Percentiles rank a stretch among this genome's conserved stretches.
These are phyloP conservation scores for Monochamus alternatus DNA, from an alignment of 2,888 invertebrate species.

Conservation along the genomic window DNA sequence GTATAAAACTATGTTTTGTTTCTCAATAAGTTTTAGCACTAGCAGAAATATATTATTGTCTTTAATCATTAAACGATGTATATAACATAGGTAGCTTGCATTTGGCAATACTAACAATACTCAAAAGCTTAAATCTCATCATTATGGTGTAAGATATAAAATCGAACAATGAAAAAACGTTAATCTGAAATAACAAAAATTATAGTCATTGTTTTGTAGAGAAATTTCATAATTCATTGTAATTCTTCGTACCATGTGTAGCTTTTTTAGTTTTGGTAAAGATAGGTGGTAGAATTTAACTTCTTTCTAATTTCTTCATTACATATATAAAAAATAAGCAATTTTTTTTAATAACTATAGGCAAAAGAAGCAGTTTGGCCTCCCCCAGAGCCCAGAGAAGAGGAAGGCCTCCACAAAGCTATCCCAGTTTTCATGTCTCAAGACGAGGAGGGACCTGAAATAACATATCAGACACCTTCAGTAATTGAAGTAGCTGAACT, in stretches of 20 bases:
- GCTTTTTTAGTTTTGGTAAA: not conserved
- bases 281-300: not conserved
- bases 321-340: too few relatives aligned
- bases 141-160: constrained; percentile 32
- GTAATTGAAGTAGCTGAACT: constrained; percentile 28
- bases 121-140: constrained; percentile 53
- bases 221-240: not conserved
- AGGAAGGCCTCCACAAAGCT: constrained; percentile 48
- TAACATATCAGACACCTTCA: constrained; percentile 20
- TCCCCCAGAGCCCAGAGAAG: constrained; percentile 10
- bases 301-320: not conserved
- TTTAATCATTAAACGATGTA: constrained; percentile 10
- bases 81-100: constrained; percentile 16
- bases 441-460: constrained; percentile 14
- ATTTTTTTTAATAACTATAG: constrained; percentile 3
- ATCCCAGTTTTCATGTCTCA: constrained; percentile 44
- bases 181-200: too few relatives aligned
- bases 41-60: constrained; percentile 8
- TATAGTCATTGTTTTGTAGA: too few relatives aligned
- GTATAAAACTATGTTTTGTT: too few relatives aligned
- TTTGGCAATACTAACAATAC: constrained; percentile 68
- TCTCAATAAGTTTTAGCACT: not conserved
- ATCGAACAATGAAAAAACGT: too few relatives aligned
- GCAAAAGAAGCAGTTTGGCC: constrained; percentile 10
- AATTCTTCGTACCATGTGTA: not conserved